Base-by-base conservation (phyloP, 2,113 vertebrate species). In the Macrotis lagotis region DNA sequence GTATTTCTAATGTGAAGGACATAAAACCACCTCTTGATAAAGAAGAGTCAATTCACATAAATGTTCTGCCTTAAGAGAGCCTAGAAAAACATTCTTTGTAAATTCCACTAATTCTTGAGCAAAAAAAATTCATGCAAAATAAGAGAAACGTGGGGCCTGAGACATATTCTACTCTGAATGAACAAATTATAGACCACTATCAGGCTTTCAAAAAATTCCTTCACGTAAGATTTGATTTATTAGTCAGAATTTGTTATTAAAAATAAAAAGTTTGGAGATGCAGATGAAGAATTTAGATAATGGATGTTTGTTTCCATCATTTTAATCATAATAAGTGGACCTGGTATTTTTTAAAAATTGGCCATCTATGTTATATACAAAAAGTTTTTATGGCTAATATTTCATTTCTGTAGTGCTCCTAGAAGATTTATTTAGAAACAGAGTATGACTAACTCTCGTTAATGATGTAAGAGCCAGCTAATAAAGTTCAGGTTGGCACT, bases 301-400 rank as follows among this genome's bases (percentile, higher is more conserved):
- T 53, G n/a, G 95, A 92, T 19, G 16, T 48, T 53, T 52, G 50
- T 28, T 28, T 89, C 92, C n/a, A 47, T 51, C 48, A 94, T 51
- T 83, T 83, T 96, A 90, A 94, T 91, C 55, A 89, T 37, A 93
- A 83, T 83, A 90, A 90, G 25, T 90, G 48, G 51, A 94, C 22
- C 5, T 49, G 59, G 66, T 83, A 83, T n/a, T 94, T 83, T 96
- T 89, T 96, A 95, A 96, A 66, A 97, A 93, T 91, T n/a, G 52
- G 94, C 48, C 55, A 94, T 90, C 98, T 93, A 88, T 74, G 95
- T 95, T 94, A 96, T 52, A 92, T 49, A 95, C 12, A 94, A 97
- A 96, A 94, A 91, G 53, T 92, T 94, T 97, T 92, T 96, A 94
- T 92, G 90, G 97, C 90, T 97, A 97, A 90, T 97, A 97, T 97